These are phyloP conservation scores for Ianthella basta DNA, from an alignment of 37 sponge, comb jelly and placozoan genomes.

Conservation along the genomic window DNA sequence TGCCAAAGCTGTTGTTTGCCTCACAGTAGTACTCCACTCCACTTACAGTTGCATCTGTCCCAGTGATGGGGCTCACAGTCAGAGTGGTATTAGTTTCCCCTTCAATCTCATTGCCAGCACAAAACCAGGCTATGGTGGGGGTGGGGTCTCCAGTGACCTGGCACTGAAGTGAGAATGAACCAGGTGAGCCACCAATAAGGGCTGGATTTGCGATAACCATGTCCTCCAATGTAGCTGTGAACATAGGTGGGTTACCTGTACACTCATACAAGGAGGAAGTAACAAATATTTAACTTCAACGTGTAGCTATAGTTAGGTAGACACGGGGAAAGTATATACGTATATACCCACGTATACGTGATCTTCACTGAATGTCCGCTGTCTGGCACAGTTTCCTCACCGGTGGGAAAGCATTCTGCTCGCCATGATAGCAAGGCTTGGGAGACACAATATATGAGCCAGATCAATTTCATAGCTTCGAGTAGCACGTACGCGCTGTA, in stretches of 20 bases:
- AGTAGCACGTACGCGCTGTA: no score
- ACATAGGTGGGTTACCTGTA: conserved; percentile 11
- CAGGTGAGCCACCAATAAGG: background rate
- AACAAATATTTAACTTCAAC: no score
- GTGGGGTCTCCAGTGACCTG: conserved; percentile 37
- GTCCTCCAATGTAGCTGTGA: conserved; percentile 8
- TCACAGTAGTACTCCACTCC: conserved; percentile 56
- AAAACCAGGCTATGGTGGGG: conserved; percentile 56
- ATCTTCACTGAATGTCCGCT: no score
- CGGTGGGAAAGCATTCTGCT: no score
- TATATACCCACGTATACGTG: no score
- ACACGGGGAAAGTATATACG: no score
- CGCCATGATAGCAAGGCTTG: no score
- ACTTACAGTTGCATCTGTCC: conserved; percentile 12
- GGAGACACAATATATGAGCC: no score
- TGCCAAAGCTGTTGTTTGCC: conserved; percentile 53
- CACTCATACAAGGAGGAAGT: no score
- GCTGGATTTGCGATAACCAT: background rate
- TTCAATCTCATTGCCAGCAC: background rate
- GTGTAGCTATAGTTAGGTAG: no score
- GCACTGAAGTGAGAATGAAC: conserved; percentile 33
- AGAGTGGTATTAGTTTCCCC: background rate
- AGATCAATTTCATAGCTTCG: no score
- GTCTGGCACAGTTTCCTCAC: no score
- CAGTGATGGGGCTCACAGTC: conserved; percentile 13